These are phyloP conservation scores for Cremastinae sp. DNA, from an alignment of 2,888 invertebrate genomes.

Conservation along the genomic window DNA sequence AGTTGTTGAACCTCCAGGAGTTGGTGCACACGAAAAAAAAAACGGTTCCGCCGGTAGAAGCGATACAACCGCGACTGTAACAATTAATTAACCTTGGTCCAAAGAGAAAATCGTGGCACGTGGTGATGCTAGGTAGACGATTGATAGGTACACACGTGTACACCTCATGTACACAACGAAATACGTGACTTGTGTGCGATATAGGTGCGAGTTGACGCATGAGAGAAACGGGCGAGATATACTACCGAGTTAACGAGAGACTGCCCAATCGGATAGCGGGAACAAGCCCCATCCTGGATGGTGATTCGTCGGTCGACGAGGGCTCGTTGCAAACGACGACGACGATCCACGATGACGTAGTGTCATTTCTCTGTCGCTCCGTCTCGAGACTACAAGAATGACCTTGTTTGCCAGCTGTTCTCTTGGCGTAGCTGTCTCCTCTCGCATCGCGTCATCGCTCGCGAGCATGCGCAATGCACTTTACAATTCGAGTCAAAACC, in stretches of 20 bases:
- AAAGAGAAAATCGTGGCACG: too few species aligned
- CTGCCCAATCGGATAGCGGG: conserved; percentile 36
- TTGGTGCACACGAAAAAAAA: too few species aligned
- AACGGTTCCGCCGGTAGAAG: too few species aligned
- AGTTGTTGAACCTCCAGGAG: too few species aligned
- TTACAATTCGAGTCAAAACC: background rate
- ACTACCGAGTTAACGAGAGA: background rate
- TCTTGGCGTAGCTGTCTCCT: conserved; percentile 34
- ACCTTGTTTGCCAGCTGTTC: conserved; percentile 59
- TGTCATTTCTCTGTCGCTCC: conserved; percentile 12
- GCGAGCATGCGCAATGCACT: conserved; percentile 41
- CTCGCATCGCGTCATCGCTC: conserved; percentile 6
- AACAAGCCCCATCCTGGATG: conserved; percentile 52
- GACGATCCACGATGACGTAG: conserved; percentile 70
- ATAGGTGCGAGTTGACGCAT: conserved; percentile 15
- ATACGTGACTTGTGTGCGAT: background rate
- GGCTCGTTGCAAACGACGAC: conserved; percentile 68
- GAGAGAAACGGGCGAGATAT: conserved; percentile 7
- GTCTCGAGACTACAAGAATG: conserved; percentile 36
- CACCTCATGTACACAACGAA: background rate
- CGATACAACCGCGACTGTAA: too few species aligned
- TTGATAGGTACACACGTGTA: conserved; percentile 1
- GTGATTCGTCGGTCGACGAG: conserved; percentile 69
- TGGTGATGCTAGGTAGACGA: too few species aligned
- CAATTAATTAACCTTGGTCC: too few species aligned